These are phyloP conservation scores for Onychomys arenicola DNA, from an alignment of 2,797 vertebrate species.

Conservation along the genomic window DNA sequence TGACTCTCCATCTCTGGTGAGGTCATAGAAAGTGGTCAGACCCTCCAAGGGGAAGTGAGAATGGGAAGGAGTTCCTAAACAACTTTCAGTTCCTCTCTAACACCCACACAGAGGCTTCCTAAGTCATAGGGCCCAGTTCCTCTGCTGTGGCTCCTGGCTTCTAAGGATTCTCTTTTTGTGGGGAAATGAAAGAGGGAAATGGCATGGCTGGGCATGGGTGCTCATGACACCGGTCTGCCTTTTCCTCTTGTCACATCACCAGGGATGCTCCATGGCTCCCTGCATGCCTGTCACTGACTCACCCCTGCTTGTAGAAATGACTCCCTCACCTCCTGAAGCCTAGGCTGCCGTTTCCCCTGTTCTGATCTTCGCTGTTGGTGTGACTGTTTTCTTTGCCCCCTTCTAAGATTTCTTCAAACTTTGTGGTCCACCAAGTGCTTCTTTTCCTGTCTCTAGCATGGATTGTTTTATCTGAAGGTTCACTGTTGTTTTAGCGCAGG, in stretches of 20 bases:
- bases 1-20: neutral
- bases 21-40: neutral
- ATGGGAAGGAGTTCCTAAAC: neutral
- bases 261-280: neutral
- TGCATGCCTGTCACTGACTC: too few relatives aligned
- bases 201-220: rapidly evolving
- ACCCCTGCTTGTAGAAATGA: rapidly evolving
- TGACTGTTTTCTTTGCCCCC: neutral
- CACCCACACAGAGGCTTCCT: neutral
- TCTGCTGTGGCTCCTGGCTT: neutral
- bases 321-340: neutral
- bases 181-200: neutral
- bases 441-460: neutral
- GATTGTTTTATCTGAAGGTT: neutral
- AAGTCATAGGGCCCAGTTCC: rapidly evolving
- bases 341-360: neutral
- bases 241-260: neutral
- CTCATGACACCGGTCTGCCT: neutral
- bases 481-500: neutral
- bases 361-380: neutral
- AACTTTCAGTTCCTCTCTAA: neutral
- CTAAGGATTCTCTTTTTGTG: neutral
- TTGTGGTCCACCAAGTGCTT: neutral
- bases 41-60: neutral
- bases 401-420: neutral